Conservation (phyloP, 2,888 invertebrate species). For the Eupithecia insigniata region DNA sequence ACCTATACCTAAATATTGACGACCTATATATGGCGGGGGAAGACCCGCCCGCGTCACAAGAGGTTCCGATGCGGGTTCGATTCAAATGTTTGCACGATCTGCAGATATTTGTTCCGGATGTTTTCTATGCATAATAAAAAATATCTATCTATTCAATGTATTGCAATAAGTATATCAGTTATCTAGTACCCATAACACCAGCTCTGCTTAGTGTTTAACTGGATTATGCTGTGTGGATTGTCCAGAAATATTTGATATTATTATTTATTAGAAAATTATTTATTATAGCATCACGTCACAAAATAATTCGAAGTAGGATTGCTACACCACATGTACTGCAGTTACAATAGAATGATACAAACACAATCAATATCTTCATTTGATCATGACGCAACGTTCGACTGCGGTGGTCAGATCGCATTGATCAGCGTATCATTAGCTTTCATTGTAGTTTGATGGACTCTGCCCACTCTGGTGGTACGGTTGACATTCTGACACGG, state of each 20-base stretch:
- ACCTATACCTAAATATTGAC: not conserved
- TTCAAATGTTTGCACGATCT: not conserved
- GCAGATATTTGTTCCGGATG: not conserved
- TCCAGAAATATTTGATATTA: too few species aligned
- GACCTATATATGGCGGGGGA: too few species aligned
- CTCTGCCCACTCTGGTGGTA: slow-evolving; percentile 35
- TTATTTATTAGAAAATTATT: too few species aligned
- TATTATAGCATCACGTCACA: not conserved
- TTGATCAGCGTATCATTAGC: slow-evolving; percentile 74
- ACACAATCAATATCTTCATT: slow-evolving; percentile 26
- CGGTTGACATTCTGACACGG: slow-evolving; percentile 52
- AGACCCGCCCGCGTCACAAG: too few species aligned
- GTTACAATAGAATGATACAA: slow-evolving; percentile 1
- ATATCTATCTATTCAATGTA: too few species aligned
- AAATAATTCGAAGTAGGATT: not conserved
- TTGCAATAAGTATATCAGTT: too few species aligned
- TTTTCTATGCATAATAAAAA: too few species aligned
- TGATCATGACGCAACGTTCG: slow-evolving; percentile 19
- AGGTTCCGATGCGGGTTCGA: not conserved
- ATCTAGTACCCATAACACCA: too few species aligned
- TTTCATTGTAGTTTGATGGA: slow-evolving; percentile 81
- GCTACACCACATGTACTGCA: not conserved
- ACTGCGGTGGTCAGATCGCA: slow-evolving; percentile 27
- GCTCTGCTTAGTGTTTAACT: too few species aligned
- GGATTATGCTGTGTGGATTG: too few species aligned